Conservation (phyloP, 2,797 vertebrate genomes). For the Cuniculus paca region DNA sequence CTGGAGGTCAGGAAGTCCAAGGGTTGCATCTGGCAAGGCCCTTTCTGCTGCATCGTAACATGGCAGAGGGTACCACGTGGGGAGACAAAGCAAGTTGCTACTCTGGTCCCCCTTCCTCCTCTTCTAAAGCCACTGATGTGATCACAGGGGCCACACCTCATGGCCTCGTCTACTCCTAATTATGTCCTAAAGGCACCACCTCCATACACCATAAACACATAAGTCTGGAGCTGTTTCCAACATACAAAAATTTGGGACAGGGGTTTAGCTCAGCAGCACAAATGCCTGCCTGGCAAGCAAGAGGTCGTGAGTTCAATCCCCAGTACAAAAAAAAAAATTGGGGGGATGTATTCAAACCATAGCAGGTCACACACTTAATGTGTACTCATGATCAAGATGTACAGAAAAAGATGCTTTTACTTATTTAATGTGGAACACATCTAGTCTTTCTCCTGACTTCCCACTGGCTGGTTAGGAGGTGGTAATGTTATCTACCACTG, state of each 20-base stretch:
- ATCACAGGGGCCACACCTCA: neutral
- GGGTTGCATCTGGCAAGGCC: neutral
- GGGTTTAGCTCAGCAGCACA: too few species aligned
- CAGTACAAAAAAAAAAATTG: too few species aligned
- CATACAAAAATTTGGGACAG: neutral
- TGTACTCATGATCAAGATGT: neutral
- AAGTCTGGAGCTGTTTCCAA: neutral
- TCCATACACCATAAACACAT: neutral
- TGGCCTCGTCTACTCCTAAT: neutral
- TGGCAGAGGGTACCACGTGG: neutral
- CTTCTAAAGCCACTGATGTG: neutral
- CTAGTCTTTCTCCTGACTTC: neutral
- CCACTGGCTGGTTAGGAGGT: neutral
- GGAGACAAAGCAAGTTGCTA: neutral
- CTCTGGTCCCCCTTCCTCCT: neutral
- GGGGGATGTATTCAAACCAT: neutral
- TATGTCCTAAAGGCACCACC: neutral
- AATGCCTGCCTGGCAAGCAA: too few species aligned
- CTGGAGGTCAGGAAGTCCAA: neutral
- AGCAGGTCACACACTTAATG: neutral
- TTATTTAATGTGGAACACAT: neutral
- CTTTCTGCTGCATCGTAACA: neutral
- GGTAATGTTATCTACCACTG: neutral
- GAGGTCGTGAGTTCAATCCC: too few species aligned
- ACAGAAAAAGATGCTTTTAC: neutral